These are phyloP conservation scores for Scaptomyza tumidula DNA, from an alignment of 2,888 invertebrate species.

Conservation along the genomic window DNA sequence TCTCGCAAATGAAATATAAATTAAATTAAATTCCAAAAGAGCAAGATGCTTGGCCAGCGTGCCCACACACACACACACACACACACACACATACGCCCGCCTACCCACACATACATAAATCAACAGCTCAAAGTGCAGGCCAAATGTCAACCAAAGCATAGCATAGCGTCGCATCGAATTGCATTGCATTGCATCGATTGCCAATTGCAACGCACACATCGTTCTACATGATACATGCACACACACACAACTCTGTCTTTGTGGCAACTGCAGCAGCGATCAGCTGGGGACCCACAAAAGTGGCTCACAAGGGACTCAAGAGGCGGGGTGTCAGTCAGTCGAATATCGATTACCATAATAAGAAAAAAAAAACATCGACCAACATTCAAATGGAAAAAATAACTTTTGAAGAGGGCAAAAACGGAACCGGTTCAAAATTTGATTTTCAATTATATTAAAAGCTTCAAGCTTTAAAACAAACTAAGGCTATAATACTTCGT, in stretches of 20 bases:
- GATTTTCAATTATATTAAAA: background rate
- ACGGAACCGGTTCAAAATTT: background rate
- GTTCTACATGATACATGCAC: background rate
- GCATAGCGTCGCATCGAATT: constrained; percentile 42
- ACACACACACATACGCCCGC: background rate
- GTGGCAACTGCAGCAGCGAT: constrained; percentile 30
- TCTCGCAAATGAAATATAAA: constrained; percentile 71
- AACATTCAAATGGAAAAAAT: too few relatives aligned
- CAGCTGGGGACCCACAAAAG: constrained; percentile 17
- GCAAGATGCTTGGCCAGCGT: constrained; percentile 51
- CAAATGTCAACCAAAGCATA: constrained; percentile 53
- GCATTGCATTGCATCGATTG: constrained; percentile 13
- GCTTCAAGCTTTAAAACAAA: too few relatives aligned
- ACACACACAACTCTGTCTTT: background rate
- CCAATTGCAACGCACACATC: constrained; percentile 13
- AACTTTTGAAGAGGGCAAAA: too few relatives aligned
- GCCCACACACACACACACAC: background rate
- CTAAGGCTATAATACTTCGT: too few relatives aligned
- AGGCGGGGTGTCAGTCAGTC: background rate
- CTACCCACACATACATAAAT: constrained; percentile 59
- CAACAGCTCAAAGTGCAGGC: constrained; percentile 67
- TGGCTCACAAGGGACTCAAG: background rate
- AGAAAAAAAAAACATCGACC: background rate
- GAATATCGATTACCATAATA: background rate
- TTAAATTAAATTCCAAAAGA: constrained; percentile 75